phyloP scores from a whole-genome alignment of 2,888 invertebrate species.

The Parnassius glacialis region DNA sequence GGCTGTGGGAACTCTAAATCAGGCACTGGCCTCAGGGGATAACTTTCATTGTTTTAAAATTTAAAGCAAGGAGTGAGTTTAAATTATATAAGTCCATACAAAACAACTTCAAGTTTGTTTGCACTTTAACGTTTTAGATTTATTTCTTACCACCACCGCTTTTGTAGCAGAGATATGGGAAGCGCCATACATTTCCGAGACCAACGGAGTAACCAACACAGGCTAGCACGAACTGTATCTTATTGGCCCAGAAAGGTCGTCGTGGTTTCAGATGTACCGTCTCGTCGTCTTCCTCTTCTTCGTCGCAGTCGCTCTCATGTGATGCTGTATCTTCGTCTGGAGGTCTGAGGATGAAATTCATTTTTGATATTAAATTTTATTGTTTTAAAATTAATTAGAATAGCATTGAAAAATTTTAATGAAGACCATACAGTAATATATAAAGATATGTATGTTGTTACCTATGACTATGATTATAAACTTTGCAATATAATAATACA shows the following conservation, averaged over 20 bases:
- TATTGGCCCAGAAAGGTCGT: constrained; percentile 92
- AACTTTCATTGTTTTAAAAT: too few species aligned
- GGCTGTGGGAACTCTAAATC: too few species aligned
- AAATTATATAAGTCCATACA: too few species aligned
- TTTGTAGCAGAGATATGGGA: constrained; percentile 95
- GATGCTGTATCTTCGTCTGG: constrained; percentile 88
- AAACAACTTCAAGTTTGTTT: constrained; percentile 9
- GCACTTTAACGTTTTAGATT: constrained; percentile 28
- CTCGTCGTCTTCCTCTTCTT: constrained; percentile 86
- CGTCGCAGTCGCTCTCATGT: constrained; percentile 87
- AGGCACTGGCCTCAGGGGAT: too few species aligned
- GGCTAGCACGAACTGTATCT: constrained; percentile 93
- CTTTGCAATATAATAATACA: too few species aligned
- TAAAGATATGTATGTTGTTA: too few species aligned
- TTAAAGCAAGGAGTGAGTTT: too few species aligned
- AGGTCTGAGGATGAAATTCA: constrained; percentile 73
- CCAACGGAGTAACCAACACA: constrained; percentile 95
- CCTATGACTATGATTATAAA: too few species aligned
- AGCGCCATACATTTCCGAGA: constrained; percentile 94
- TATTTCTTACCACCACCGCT: constrained; percentile 89
- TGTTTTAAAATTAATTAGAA: too few species aligned
- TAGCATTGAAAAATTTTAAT: too few species aligned
- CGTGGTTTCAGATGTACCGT: constrained; percentile 87
- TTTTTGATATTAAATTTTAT: too few species aligned
- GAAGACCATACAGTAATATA: too few species aligned